A percentile compares a stretch with the other conserved stretches of the same genome.
Evolutionary conservation across 2,888 invertebrate genomes (phyloP).

Genomic region (Ormia ochracea): DNA sequence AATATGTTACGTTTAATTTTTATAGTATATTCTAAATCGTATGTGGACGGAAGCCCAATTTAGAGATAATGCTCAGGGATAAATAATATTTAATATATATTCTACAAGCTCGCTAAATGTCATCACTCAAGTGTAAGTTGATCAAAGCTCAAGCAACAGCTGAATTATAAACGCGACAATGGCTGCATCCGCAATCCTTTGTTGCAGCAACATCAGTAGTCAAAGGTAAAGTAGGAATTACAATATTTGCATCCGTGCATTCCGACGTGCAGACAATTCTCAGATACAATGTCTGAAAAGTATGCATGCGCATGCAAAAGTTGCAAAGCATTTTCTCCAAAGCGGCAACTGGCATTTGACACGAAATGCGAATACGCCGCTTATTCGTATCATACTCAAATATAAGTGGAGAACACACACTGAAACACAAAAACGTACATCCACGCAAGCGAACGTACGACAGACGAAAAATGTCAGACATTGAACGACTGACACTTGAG

Average conservation of each 20-base stretch:
- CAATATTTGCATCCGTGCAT: conserved; percentile 58
- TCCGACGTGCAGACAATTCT: conserved; percentile 54
- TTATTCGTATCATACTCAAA: conserved; percentile 52
- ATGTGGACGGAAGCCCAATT: too few relatives aligned
- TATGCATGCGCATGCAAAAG: neutral
- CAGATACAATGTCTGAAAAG: conserved; percentile 2
- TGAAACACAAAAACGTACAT: neutral
- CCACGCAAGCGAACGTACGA: neutral
- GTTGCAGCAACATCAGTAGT: conserved; percentile 31
- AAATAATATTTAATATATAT: too few relatives aligned
- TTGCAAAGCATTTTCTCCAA: conserved; percentile 33
- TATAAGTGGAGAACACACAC: conserved; percentile 17
- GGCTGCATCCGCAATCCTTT: conserved; percentile 15
- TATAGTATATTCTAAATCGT: too few relatives aligned
- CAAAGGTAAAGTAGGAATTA: conserved; percentile 35
- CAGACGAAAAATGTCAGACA: conserved; percentile 51
- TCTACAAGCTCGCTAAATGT: neutral
- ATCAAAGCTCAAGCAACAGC: conserved; percentile 40
- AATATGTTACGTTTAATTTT: too few relatives aligned
- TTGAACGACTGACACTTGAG: conserved; percentile 59
- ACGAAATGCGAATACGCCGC: conserved; percentile 60
- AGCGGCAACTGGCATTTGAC: conserved; percentile 63
- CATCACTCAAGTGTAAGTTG: neutral
- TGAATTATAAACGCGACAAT: conserved; percentile 35
- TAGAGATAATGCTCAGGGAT: too few relatives aligned